A percentile compares a stretch with the other conserved stretches of the same genome.
These are phyloP conservation scores for Pluvialis apricaria DNA, from an alignment of 2,113 vertebrate species.

Conservation along the genomic window DNA sequence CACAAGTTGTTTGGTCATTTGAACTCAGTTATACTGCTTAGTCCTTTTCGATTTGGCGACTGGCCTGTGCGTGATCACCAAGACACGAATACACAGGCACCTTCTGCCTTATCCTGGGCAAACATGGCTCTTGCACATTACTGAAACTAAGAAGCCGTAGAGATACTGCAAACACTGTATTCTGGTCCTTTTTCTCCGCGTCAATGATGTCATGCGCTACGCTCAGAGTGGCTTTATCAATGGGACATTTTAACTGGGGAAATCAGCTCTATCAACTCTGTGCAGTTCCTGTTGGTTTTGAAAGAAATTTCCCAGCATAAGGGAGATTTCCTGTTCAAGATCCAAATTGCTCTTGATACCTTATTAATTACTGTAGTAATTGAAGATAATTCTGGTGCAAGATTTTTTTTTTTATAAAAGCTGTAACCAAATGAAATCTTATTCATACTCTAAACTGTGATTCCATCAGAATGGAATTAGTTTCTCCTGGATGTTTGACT, in stretches of 20 bases:
- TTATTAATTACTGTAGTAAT: not conserved
- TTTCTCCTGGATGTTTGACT: not conserved
- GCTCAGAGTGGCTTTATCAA: not conserved
- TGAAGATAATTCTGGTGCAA: not conserved
- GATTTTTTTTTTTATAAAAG: not conserved
- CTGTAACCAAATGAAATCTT: not conserved
- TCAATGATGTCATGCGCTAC: rapidly evolving
- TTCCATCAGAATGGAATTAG: not conserved
- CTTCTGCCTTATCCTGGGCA: not conserved
- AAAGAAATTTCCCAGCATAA: not conserved
- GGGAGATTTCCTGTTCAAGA: not conserved
- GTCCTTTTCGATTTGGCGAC: not conserved
- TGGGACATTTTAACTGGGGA: not conserved
- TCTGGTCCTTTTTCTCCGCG: not conserved
- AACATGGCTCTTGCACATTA: not conserved
- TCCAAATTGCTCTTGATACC: not conserved
- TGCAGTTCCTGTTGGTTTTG: not conserved
- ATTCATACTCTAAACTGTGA: not conserved
- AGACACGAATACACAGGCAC: not conserved
- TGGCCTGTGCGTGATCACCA: not conserved
- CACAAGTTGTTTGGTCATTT: not conserved
- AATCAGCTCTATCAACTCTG: not conserved
- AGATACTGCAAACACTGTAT: not conserved
- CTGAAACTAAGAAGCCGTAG: not conserved
- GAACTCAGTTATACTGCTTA: not conserved